Evolutionary conservation across 1,140 invertebrate genomes (phyloP).

Genomic region (Paraescarpia echinospica): DNA sequence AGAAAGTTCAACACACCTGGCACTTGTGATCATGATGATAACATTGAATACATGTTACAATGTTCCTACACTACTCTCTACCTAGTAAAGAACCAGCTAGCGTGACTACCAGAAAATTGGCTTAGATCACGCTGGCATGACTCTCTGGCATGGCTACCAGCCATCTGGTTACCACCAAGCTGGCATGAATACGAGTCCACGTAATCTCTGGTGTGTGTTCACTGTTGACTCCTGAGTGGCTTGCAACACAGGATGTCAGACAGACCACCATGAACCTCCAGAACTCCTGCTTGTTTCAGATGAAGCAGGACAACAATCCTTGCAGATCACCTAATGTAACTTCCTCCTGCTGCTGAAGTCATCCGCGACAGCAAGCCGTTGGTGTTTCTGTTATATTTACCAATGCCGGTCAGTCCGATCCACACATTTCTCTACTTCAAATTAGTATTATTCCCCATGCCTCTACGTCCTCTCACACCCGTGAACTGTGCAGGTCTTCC

Average conservation of each 20-base stretch:
- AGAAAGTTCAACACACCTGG: not conserved
- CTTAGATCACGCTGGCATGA: not conserved
- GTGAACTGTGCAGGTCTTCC: not conserved
- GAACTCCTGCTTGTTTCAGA: not conserved
- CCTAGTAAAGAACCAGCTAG: not conserved
- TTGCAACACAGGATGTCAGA: not conserved
- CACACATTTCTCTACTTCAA: not conserved
- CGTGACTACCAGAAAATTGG: not conserved
- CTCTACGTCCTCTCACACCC: not conserved
- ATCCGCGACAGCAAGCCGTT: no score
- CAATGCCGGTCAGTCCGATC: not conserved
- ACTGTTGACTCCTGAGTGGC: not conserved
- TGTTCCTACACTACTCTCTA: not conserved
- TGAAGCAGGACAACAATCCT: not conserved
- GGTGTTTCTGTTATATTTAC: not conserved
- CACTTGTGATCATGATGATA: not conserved
- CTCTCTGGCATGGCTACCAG: not conserved
- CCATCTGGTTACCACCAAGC: not conserved
- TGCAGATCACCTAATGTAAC: not conserved
- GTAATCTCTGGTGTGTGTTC: not conserved
- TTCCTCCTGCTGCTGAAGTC: not conserved
- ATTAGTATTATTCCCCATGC: not conserved
- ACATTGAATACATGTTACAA: not conserved
- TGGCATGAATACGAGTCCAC: not conserved
- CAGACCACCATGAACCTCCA: not conserved